A percentile compares a stretch with the other conserved stretches of the same genome.
phyloP scores from a whole-genome alignment of 2,113 vertebrate species.

The Mungos mungo region DNA sequence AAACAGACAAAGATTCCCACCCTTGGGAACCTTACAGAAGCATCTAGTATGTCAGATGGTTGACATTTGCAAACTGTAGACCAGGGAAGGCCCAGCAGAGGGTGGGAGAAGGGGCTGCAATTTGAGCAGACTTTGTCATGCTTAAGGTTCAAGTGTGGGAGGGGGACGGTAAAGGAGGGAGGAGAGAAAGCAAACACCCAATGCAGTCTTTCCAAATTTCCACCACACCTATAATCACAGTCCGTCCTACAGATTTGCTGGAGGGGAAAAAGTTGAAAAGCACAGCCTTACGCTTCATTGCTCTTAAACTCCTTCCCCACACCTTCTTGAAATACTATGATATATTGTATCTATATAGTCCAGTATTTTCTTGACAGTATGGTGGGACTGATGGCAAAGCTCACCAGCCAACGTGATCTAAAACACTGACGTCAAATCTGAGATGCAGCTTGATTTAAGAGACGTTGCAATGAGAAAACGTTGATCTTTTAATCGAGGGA shows the following conservation, averaged over 20 bases:
- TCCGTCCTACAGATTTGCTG: neutral
- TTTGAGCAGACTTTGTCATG: too few species aligned
- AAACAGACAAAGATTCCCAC: neutral
- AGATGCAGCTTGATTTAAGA: neutral
- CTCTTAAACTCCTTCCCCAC: neutral
- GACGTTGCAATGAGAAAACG: neutral
- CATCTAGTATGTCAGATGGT: fast-evolving
- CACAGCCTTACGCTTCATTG: neutral
- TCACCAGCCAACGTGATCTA: neutral
- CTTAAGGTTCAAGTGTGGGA: neutral
- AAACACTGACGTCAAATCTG: neutral
- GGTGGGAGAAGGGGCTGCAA: fast-evolving
- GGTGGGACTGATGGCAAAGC: neutral
- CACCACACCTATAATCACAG: neutral
- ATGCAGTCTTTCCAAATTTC: neutral
- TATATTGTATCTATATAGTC: neutral
- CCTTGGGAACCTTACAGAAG: neutral
- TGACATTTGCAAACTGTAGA: neutral
- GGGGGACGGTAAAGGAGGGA: fast-evolving
- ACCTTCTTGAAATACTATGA: neutral
- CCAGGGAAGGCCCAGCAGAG: too few species aligned
- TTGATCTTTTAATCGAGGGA: slow-evolving; percentile 7
- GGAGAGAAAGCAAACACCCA: neutral
- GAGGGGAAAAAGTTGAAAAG: neutral
- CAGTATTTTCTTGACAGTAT: neutral